A percentile compares a stretch with the other conserved stretches of the same genome.
phyloP scores from a whole-genome alignment of 2,888 invertebrate genomes.

The Acrocyrtus sp. region DNA sequence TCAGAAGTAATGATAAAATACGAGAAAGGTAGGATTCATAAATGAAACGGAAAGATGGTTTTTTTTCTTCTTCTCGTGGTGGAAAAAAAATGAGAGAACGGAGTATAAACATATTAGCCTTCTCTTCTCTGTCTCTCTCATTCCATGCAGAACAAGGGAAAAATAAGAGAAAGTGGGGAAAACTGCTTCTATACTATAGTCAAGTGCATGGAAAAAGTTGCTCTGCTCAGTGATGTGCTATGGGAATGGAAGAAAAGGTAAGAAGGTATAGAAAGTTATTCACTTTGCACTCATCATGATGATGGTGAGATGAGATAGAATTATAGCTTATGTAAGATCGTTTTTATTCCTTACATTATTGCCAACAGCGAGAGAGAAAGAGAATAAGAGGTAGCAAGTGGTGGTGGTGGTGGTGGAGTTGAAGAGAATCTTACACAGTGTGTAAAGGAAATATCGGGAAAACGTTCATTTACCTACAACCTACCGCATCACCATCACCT shows the following conservation, averaged over 20 bases:
- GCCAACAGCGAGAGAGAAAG: slow-evolving; percentile 33
- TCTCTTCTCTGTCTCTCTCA: neutral
- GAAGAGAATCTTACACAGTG: too few relatives aligned
- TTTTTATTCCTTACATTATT: slow-evolving; percentile 48
- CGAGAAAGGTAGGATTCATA: slow-evolving; percentile 48
- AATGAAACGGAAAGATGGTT: slow-evolving; percentile 42
- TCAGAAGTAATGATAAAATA: slow-evolving; percentile 52
- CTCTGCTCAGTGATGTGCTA: too few relatives aligned
- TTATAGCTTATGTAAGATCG: slow-evolving; percentile 48
- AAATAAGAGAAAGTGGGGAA: too few relatives aligned
- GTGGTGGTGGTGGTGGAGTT: too few relatives aligned
- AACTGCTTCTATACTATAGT: too few relatives aligned
- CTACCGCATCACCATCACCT: slow-evolving; percentile 17
- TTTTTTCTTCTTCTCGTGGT: neutral
- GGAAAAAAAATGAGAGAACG: slow-evolving; percentile 12
- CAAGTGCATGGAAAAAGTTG: too few relatives aligned
- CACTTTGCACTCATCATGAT: slow-evolving; percentile 33
- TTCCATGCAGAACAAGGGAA: too few relatives aligned
- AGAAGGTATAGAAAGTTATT: slow-evolving; percentile 51
- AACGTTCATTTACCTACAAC: too few relatives aligned
- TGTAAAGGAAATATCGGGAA: too few relatives aligned
- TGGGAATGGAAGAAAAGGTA: too few relatives aligned
- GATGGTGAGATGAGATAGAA: slow-evolving; percentile 35
- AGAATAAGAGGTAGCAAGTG: too few relatives aligned
- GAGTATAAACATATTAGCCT: neutral